Evolutionary conservation across 2,888 invertebrate species (phyloP).

Genomic region (Leucoma salicis): DNA sequence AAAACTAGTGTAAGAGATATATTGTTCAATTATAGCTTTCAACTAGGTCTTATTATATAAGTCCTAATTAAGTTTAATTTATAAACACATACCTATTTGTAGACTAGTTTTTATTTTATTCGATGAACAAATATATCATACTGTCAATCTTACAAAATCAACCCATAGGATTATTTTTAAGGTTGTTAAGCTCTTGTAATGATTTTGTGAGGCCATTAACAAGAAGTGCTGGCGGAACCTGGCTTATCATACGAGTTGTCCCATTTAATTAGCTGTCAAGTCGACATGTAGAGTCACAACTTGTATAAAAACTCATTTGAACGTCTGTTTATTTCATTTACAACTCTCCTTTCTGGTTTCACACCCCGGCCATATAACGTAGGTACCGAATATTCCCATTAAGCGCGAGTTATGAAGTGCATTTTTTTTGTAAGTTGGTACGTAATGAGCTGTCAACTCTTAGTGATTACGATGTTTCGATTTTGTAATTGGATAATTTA

Average conservation of each 20-base stretch:
- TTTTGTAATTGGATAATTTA: constrained; percentile 62
- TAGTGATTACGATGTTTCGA: constrained; percentile 51
- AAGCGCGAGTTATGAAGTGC: constrained; percentile 37
- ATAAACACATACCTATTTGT: constrained; percentile 10
- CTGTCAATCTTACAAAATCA: no score
- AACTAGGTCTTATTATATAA: constrained; percentile 35
- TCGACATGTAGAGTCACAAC: constrained; percentile 48
- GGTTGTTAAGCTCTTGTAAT: constrained; percentile 27
- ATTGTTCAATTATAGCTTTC: constrained; percentile 46
- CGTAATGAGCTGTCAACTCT: constrained; percentile 54
- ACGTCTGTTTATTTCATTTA: constrained; percentile 37
- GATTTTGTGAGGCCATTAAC: constrained; percentile 47
- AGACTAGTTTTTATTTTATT: no score
- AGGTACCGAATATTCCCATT: constrained; percentile 26
- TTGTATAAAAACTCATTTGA: constrained; percentile 47
- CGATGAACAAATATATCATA: no score
- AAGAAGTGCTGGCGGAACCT: constrained; percentile 44
- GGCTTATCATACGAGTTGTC: constrained; percentile 38
- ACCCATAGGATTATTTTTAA: no score
- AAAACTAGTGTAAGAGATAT: constrained; percentile 37
- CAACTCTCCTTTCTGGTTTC: constrained; percentile 42
- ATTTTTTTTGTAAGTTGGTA: constrained; percentile 45
- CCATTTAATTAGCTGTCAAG: constrained; percentile 56
- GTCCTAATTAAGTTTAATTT: constrained; percentile 33
- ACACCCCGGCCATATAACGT: constrained; percentile 39